These are phyloP conservation scores for Elachura formosa DNA, from an alignment of 2,113 vertebrate genomes.

Conservation along the genomic window DNA sequence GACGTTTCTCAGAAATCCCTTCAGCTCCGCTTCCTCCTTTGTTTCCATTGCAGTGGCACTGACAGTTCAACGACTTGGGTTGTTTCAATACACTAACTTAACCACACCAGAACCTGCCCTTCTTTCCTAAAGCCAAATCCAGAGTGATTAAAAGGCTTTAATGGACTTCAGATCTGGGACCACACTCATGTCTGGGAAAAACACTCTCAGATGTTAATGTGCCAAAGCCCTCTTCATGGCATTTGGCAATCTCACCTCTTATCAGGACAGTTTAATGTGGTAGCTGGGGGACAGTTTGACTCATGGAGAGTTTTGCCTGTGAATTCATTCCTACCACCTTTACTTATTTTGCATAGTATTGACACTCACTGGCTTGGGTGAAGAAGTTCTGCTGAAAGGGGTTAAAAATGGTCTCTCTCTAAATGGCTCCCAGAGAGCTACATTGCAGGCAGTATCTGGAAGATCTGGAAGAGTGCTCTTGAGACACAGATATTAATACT, in stretches of 20 bases:
- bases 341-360: not conserved
- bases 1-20: not conserved
- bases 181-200: not conserved
- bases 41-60: not conserved
- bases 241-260: not conserved
- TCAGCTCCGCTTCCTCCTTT: slow-evolving; percentile 3
- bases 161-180: not conserved
- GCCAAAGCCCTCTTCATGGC: not conserved
- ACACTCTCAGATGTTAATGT: not conserved
- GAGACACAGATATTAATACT: not conserved
- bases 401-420: not conserved
- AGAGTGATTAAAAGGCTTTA: not conserved
- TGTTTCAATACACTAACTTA: not conserved
- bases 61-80: not conserved
- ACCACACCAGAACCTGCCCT: not conserved
- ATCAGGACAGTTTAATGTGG: not conserved
- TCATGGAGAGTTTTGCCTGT: not conserved
- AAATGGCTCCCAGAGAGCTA: not conserved
- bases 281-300: not conserved
- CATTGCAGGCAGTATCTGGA: not conserved
- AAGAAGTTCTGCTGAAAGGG: not conserved
- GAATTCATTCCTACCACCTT: not conserved
- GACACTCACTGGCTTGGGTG: not conserved
- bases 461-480: not conserved
- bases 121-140: not conserved